Base-by-base conservation (phyloP, 2,113 vertebrate genomes). In the Tretioscincus oriximinensis region DNA sequence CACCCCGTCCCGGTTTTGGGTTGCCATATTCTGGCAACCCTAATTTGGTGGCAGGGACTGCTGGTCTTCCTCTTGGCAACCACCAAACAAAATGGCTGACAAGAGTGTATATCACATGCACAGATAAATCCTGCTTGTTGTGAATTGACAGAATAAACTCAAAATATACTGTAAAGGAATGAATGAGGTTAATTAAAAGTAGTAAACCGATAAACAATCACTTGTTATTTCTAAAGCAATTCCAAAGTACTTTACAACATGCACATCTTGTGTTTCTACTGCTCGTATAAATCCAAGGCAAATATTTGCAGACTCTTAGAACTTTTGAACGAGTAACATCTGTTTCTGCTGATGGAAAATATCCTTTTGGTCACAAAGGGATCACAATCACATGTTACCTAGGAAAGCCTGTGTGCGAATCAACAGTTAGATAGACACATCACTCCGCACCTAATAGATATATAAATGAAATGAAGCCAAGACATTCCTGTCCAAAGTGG, bases 371-470 rank as follows among this genome's bases (percentile, higher is more conserved):
- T 82, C 87, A 90, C 84, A 72, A 84, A 90, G 91, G 90, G 86
- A 92, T 92, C 84, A 2, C 85, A 88, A 90, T 92, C 92, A 93
- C 90, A 90, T 92, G 90, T 70, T 92, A 82, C 84, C 0, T 29
- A 84, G 84, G 87, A 90, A 83, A 84, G 89, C 76, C 88, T 91
- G 89, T 88, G 88, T 92, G 87, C 92, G 91, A 92, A 92, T 92
- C 90, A 92, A 88, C 84, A 86, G 83, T 90, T 61, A 90, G 91
- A 93, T 93, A 92, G 91, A 93, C 90, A 92, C 90, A 90, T 93
- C 92, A 93, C 88, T 93, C 92, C 86, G 78, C 90, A 93, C 92
- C 90, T 93, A 90, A 88, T 90, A 92, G 91, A 92, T 93, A 91
- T 87, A 90, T 88, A 86, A 41, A 89, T 87, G 90, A 83, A 91